phyloP scores from a whole-genome alignment of 1,140 invertebrate genomes.

The Hypothenemus hampei region DNA sequence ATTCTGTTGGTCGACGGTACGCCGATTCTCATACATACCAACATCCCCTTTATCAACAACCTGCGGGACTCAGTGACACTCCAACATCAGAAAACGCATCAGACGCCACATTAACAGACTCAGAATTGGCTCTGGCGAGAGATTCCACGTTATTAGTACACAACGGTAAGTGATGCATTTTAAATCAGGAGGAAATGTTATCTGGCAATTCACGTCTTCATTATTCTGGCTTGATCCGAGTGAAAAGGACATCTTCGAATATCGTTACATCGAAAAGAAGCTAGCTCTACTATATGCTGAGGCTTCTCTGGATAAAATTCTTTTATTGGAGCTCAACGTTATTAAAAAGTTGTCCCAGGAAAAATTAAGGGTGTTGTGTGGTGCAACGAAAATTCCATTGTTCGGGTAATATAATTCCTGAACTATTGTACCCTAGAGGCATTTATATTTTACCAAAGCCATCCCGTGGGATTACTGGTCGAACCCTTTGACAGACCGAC shows the following conservation, averaged over 20 bases:
- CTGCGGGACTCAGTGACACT: constrained; percentile 65
- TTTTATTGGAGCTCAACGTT: too few species aligned
- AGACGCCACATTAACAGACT: constrained; percentile 75
- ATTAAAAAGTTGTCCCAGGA: too few species aligned
- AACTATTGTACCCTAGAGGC: constrained; percentile 5
- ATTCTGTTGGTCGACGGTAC: constrained; percentile 47
- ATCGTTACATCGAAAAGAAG: too few species aligned
- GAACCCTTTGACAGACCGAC: constrained; percentile 10
- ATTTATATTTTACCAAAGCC: constrained; percentile 8
- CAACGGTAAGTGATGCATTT: constrained; percentile 71
- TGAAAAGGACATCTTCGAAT: too few species aligned
- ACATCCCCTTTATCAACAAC: constrained; percentile 54
- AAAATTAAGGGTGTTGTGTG: too few species aligned
- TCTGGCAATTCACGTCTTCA: too few species aligned
- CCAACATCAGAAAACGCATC: constrained; percentile 74
- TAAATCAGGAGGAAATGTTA: too few species aligned
- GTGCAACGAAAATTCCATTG: too few species aligned
- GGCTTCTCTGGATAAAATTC: too few species aligned
- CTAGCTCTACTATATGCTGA: too few species aligned
- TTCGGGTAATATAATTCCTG: constrained; percentile 6
- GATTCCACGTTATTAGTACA: constrained; percentile 72
- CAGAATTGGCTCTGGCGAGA: constrained; percentile 69
- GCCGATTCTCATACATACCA: constrained; percentile 44
- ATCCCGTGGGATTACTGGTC: constrained; percentile 6
- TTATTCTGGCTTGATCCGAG: too few species aligned